Evolutionary conservation across 2,113 vertebrate genomes (phyloP).

Genomic region (Oophaga pumilio): DNA sequence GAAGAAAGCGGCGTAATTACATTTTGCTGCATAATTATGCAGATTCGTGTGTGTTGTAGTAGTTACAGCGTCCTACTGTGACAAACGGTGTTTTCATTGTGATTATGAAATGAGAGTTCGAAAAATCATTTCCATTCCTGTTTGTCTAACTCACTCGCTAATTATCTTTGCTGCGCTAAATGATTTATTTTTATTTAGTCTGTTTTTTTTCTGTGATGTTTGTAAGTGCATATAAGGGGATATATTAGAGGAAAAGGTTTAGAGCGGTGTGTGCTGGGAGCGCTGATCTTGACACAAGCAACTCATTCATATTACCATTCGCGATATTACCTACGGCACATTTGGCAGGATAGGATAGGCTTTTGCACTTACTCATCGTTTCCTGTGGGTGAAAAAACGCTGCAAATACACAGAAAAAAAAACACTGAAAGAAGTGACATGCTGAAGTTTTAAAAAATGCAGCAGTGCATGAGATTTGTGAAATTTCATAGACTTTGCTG

Average conservation of each 20-base stretch:
- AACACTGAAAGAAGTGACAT: too few relatives aligned
- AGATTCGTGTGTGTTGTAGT: slow-evolving; percentile 26
- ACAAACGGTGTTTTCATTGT: slow-evolving; percentile 44
- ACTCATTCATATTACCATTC: background rate
- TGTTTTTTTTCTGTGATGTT: background rate
- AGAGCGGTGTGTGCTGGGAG: background rate
- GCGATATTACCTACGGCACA: too few relatives aligned
- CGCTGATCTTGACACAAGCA: background rate
- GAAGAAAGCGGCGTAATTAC: slow-evolving; percentile 17
- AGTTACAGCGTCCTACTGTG: slow-evolving; percentile 32
- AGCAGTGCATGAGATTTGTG: too few relatives aligned
- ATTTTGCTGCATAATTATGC: slow-evolving; percentile 35
- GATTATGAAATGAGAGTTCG: slow-evolving; percentile 17
- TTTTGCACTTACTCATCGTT: too few relatives aligned
- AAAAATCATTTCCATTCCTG: slow-evolving; percentile 18
- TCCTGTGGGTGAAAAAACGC: too few relatives aligned
- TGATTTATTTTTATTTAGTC: slow-evolving; percentile 11
- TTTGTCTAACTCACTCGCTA: slow-evolving; percentile 29
- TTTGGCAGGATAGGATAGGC: too few relatives aligned
- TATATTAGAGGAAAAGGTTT: background rate
- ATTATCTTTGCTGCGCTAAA: slow-evolving; percentile 35
- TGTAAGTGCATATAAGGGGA: slow-evolving; percentile 6
- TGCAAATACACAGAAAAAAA: too few relatives aligned
- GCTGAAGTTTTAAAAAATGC: too few relatives aligned
- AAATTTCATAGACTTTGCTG: too few relatives aligned